Evolutionary conservation across 2,888 invertebrate species (phyloP), one percentile per base, ranked within the genome.

Genomic region (Strigamia transsilvanica): DNA sequence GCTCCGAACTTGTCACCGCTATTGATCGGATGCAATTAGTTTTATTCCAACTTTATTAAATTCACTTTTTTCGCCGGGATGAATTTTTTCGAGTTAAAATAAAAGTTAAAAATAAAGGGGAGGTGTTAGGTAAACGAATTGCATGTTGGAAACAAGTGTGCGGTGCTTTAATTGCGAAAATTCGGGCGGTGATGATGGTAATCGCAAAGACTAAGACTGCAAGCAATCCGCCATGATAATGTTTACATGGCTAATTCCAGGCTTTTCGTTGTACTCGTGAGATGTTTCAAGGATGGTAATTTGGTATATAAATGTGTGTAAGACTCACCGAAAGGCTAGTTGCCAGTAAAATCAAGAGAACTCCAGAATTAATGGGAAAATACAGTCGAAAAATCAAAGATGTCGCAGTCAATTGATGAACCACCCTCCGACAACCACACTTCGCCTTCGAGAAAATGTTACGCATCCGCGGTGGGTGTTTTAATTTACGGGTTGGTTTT

Each of bases 371-470:
- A 38, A 41, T 32, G 27, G 21, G n/a, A n/a, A 18, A 79, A 79
- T 79, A 38, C 41, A n/a, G 34, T 23, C 78, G 27, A 18, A 27
- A 79, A 79, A 79, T 38, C 41, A 32, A 41, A 79, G 79, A 79
- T 79, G 79, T 79, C 79, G 79, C 79, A 79, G 79, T 32, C 38
- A 79, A 38, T 38, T 18, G 23, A 79, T 38, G 38, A 32, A 79
- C 79, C 79, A 79, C 79, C 79, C 79, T 79, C 79, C 79, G 27
- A 79, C n/a, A 38, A 23, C 79, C 61, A n/a, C 3, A 56, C 21
- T 56, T n/a, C 61, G 61, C 61, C 7, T 56, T 56, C 61, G 21
- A 21, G 18, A 3, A 56, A 56, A 21, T 56, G n/a, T 56, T n/a
- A 56, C 21, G 61, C 61, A 21, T 56, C 61, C 61, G 61, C 61